A percentile compares a stretch with the other conserved stretches of the same genome.
phyloP scores from a whole-genome alignment of 2,797 vertebrate species.

The Diceros bicornis region DNA sequence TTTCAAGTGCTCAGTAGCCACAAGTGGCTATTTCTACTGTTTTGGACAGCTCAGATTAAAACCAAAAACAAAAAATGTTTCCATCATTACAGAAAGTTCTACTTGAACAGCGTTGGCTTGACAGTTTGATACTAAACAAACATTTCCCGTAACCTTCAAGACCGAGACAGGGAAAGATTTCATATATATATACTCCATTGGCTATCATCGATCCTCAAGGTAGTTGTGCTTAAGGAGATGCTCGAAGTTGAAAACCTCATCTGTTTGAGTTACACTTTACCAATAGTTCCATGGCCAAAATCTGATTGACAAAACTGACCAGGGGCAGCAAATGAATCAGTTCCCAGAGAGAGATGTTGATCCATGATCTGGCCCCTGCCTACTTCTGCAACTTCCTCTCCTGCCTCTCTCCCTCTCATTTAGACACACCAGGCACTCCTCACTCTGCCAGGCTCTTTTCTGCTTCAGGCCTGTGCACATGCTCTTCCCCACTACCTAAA shows the following conservation, averaged over 20 bases:
- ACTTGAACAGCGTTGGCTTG: background rate
- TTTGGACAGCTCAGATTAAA: background rate
- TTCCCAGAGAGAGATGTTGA: background rate
- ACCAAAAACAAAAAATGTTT: background rate
- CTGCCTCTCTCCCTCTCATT: background rate
- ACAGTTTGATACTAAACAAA: background rate
- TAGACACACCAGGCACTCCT: accelerated
- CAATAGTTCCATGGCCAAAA: background rate
- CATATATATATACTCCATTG: background rate
- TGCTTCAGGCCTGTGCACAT: background rate
- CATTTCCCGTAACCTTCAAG: background rate
- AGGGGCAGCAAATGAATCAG: background rate
- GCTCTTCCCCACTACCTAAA: too few relatives aligned
- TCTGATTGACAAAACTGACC: background rate
- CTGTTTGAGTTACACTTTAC: background rate
- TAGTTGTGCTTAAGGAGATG: background rate
- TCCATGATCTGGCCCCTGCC: background rate
- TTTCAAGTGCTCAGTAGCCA: background rate
- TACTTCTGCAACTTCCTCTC: background rate
- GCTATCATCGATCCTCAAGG: background rate
- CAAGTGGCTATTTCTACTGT: background rate
- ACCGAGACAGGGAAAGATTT: background rate
- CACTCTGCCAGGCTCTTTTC: background rate
- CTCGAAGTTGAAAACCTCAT: background rate
- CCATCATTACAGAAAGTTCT: background rate